phyloP scores from a whole-genome alignment of 2,888 invertebrate species.

The Harmothoe impar region DNA sequence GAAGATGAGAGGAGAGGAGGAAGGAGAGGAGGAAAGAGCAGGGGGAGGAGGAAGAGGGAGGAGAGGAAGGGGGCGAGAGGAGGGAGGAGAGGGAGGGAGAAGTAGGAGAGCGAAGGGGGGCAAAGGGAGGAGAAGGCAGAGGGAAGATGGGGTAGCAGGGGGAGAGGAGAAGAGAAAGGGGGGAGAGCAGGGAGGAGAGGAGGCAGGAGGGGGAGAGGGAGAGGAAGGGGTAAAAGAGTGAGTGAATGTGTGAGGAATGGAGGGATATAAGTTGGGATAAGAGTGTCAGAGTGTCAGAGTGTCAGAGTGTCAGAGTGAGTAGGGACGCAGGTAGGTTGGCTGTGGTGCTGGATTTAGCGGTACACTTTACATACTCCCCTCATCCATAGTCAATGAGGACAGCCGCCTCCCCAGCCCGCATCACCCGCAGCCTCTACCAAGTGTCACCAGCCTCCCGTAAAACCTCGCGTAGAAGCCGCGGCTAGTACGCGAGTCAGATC shows the following conservation, averaged over 20 bases:
- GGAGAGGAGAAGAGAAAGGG: not conserved
- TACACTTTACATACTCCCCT: not conserved
- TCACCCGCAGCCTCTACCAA: too few species aligned
- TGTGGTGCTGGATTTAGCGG: not conserved
- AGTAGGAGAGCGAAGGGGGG: not conserved
- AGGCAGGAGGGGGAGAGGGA: not conserved
- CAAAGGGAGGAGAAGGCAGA: not conserved
- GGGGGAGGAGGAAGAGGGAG: not conserved
- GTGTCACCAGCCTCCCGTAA: too few species aligned
- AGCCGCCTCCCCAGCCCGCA: too few species aligned
- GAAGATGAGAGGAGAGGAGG: not conserved
- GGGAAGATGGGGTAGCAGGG: not conserved
- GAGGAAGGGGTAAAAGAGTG: not conserved
- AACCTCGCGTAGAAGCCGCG: too few species aligned
- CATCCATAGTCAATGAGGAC: conserved; percentile 16
- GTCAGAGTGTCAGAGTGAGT: too few species aligned
- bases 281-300: too few species aligned
- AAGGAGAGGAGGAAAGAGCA: not conserved
- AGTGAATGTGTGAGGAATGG: not conserved
- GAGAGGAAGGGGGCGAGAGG: not conserved
- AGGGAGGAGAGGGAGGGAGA: too few species aligned
- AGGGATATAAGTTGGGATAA: not conserved
- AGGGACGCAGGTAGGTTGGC: not conserved
- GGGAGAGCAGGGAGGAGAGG: not conserved
- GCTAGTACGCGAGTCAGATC: too few species aligned